Evolutionary conservation across 2,888 invertebrate genomes (phyloP).

Genomic region (Alloplasta piceator): DNA sequence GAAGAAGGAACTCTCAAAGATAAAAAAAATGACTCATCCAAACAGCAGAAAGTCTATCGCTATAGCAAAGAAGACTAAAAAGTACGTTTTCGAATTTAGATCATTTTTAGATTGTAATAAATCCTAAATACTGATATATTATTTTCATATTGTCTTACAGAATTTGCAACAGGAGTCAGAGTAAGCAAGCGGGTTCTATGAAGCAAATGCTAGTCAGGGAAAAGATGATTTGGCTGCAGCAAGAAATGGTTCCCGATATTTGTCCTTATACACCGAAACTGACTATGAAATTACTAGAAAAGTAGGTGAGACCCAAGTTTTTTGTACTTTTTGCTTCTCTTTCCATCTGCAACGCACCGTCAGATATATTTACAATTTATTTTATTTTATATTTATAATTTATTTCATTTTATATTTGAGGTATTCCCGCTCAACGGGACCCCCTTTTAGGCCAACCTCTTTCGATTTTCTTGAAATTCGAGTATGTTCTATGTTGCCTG

Average conservation of each 20-base stretch:
- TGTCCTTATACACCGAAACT: constrained; percentile 86
- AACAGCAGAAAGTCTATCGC: constrained; percentile 93
- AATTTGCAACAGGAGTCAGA: constrained; percentile 85
- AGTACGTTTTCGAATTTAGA: constrained; percentile 80
- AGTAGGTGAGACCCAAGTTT: constrained; percentile 80
- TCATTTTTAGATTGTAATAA: constrained; percentile 9
- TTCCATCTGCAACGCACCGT: too few relatives aligned
- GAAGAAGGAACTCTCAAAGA: constrained; percentile 73
- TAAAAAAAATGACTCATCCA: constrained; percentile 86
- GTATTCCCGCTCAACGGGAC: too few relatives aligned
- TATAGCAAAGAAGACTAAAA: constrained; percentile 89
- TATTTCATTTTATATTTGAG: too few relatives aligned
- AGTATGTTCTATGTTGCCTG: too few relatives aligned
- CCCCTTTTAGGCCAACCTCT: too few relatives aligned
- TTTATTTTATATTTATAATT: too few relatives aligned
- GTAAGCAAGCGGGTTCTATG: constrained; percentile 87
- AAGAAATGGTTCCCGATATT: constrained; percentile 86
- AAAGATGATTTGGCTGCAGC: constrained; percentile 91
- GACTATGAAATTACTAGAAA: constrained; percentile 85
- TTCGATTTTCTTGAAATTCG: too few relatives aligned
- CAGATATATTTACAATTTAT: constrained; percentile 23
- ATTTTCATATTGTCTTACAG: constrained; percentile 76
- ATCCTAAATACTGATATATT: constrained; percentile 12
- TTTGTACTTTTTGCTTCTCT: too few relatives aligned
- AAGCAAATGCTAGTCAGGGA: constrained; percentile 91